Conservation (phyloP, 2,113 vertebrate genomes). For the Anthoscopus minutus region DNA sequence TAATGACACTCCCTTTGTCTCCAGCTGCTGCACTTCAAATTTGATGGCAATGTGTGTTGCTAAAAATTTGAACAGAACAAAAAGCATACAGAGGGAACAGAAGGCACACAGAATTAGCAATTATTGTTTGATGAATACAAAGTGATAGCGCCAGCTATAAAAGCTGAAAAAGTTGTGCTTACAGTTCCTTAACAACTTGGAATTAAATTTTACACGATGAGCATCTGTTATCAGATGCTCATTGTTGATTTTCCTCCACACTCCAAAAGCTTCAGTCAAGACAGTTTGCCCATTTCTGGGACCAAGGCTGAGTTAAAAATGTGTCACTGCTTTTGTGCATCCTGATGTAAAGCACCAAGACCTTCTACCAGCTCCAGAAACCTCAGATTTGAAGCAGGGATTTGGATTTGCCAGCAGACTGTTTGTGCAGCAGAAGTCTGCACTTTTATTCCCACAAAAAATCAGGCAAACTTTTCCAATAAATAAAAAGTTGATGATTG, state of each 20-base stretch:
- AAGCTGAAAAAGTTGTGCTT: neutral
- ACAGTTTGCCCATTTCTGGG: neutral
- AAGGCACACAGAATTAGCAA: neutral
- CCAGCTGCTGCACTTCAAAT: conserved; percentile 79
- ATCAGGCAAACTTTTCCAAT: neutral
- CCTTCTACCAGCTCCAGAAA: neutral
- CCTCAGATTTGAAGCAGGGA: neutral
- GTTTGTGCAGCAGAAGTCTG: neutral
- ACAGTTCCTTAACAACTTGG: conserved; percentile 4
- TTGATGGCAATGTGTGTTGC: conserved; percentile 72
- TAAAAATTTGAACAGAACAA: neutral
- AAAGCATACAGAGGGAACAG: neutral
- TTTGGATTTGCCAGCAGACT: neutral
- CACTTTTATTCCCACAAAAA: neutral
- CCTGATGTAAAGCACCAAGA: neutral
- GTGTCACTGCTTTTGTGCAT: neutral
- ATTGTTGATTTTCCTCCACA: neutral
- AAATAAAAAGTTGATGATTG: neutral
- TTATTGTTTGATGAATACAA: conserved; percentile 30
- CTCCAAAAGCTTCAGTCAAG: neutral
- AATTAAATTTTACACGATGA: conserved; percentile 10
- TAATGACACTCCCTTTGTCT: conserved; percentile 70
- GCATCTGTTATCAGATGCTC: neutral
- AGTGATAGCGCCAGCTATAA: neutral
- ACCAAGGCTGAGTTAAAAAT: neutral